Evolutionary conservation across 2,797 vertebrate species (phyloP).

Genomic region (Balearica regulorum): DNA sequence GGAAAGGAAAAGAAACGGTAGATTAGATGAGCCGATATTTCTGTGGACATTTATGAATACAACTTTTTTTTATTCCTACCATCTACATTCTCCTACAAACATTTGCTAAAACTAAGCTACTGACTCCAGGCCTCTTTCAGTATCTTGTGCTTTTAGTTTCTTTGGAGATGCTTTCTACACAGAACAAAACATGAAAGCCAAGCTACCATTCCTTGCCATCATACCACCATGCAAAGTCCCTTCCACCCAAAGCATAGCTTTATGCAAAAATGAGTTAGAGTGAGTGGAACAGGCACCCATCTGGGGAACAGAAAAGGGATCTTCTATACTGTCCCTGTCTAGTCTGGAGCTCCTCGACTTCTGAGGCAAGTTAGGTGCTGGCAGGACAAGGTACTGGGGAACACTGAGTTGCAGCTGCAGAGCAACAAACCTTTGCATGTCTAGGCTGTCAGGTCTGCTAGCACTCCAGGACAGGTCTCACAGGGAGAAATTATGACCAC

Average conservation of each 20-base stretch:
- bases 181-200: background rate
- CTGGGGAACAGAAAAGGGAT: background rate
- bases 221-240: background rate
- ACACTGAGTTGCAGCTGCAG: background rate
- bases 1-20: background rate
- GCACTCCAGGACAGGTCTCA: background rate
- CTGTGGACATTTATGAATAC: background rate
- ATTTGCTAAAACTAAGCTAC: constrained; percentile 37
- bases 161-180: background rate
- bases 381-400: background rate
- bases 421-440: background rate
- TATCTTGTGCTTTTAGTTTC: background rate
- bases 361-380: background rate
- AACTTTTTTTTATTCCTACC: background rate
- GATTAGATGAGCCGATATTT: background rate
- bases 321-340: background rate
- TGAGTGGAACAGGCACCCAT: background rate
- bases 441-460: background rate
- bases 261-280: background rate
- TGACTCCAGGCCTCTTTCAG: background rate
- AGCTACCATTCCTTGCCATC: background rate
- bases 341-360: background rate
- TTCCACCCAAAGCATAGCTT: background rate
- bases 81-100: background rate
- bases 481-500: background rate